Evolutionary conservation across 2,797 vertebrate genomes (phyloP).

Genomic region (Labroides dimidiatus): DNA sequence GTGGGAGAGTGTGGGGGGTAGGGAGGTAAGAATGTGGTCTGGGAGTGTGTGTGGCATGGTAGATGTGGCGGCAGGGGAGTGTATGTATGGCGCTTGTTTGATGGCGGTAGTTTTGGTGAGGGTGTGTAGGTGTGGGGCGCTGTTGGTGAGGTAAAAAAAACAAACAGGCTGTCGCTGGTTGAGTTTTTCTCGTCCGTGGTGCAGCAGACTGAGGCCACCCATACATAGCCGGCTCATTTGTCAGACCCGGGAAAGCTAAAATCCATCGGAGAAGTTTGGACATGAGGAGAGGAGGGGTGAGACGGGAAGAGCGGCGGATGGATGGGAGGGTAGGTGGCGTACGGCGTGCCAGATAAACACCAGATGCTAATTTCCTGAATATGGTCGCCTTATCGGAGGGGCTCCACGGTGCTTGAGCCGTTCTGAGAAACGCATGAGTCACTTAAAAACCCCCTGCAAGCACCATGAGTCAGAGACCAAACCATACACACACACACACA

Average conservation of each 20-base stretch:
- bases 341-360: slow-evolving; percentile 33
- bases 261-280: slow-evolving; percentile 21
- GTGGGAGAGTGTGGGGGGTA: slow-evolving; percentile 75
- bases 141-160: slow-evolving; percentile 76
- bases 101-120: slow-evolving; percentile 74
- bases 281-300: slow-evolving; percentile 29
- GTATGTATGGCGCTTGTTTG: slow-evolving; percentile 73
- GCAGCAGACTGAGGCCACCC: slow-evolving; percentile 74
- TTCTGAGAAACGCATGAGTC: slow-evolving; percentile 79
- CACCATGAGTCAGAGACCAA: slow-evolving; percentile 72
- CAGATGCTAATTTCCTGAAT: slow-evolving; percentile 39
- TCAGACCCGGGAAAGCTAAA: slow-evolving; percentile 29
- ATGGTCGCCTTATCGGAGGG: slow-evolving; percentile 55
- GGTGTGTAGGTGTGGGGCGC: slow-evolving; percentile 75
- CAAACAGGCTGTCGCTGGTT: slow-evolving; percentile 76
- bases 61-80: slow-evolving; percentile 69
- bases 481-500: slow-evolving; percentile 23
- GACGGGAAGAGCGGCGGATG: background rate
- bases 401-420: slow-evolving; percentile 21
- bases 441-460: slow-evolving; percentile 46
- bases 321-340: slow-evolving; percentile 8
- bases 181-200: slow-evolving; percentile 74
- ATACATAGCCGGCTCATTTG: slow-evolving; percentile 59
- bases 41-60: slow-evolving; percentile 78
- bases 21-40: slow-evolving; percentile 78